Evolutionary conservation across 2,113 vertebrate species (phyloP), one percentile per base, ranked within the genome.

Genomic region (Agelaius tricolor): DNA sequence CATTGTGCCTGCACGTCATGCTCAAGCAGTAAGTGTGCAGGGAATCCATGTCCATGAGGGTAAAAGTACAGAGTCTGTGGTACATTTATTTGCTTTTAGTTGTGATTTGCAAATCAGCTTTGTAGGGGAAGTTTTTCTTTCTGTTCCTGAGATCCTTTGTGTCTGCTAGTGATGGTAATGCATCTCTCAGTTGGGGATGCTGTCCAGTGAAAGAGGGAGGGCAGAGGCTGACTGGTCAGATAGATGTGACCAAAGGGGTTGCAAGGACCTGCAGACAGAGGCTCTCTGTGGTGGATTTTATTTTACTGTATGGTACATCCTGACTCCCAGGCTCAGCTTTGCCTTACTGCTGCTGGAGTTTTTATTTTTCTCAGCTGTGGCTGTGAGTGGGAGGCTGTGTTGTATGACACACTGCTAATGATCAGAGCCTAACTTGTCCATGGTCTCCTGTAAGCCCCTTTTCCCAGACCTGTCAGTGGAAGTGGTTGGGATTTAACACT

Each of bases 1-100:
- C 16, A 13, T 20, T 63, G 39, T 26, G 15, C 54, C 81, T 68
- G 35, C 30, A 9, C 0, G 0, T 63, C 1, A 1, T 72, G 33
- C 62, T 87, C 8, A 16, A 59, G 35, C 30, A 41, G 21, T 37
- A n/a, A 17, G 15, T n/a, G 14, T 55, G 24, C 57, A 75, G 33
- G n/a, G 21, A 84, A 57, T 81, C 44, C 28, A 54, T 33, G 71
- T 68, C 49, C 57, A 19, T 44, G 39, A 55, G 43, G 30, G 17
- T 80, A 46, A 84, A 80, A 28, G n/a, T 79, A n/a, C 22, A 23
- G 72, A 43, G 28, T 61, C 33, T 74, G 0, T 37, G 23, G 13
- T 41, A 33, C 22, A 8, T 37, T 84, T 30, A 35, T 37, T 84
- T 35, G 30, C 3, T 90, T 49, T 47, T 24, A 59, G 55, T 86